Evolutionary conservation across 2,888 invertebrate species (phyloP).

Genomic region (Eupeodes luniger): DNA sequence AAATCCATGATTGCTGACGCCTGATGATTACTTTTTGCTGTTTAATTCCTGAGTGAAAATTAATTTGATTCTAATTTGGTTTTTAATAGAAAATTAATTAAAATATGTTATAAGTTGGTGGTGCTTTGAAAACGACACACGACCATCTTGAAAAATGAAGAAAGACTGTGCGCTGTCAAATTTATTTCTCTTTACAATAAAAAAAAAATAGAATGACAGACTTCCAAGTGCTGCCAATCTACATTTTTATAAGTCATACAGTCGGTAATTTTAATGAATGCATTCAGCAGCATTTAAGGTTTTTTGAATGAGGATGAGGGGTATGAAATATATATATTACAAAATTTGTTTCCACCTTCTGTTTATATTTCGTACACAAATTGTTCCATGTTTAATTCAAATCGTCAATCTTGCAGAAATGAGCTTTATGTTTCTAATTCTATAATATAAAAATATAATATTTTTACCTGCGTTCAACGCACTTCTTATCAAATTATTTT

Average conservation of each 20-base stretch:
- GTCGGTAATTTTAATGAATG: not conserved
- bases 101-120: slow-evolving; percentile 59
- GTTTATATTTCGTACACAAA: too few species aligned
- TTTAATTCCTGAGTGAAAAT: slow-evolving; percentile 1
- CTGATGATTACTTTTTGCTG: not conserved
- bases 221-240: slow-evolving; percentile 30
- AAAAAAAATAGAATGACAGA: slow-evolving; percentile 46
- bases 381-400: too few species aligned
- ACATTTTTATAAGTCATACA: not conserved
- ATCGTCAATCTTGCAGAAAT: too few species aligned
- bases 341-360: too few species aligned
- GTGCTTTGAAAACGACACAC: slow-evolving; percentile 54
- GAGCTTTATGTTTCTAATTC: too few species aligned
- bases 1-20: slow-evolving; percentile 85
- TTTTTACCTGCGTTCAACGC: too few species aligned
- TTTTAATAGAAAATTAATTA: slow-evolving; percentile 66
- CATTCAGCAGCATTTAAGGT: not conserved
- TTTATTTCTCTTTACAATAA: slow-evolving; percentile 11
- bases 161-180: slow-evolving; percentile 67
- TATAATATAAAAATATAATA: too few species aligned
- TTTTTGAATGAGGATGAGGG: too few species aligned
- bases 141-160: slow-evolving; percentile 66
- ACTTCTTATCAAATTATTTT: too few species aligned
- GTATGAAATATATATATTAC: not conserved
- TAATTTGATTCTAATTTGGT: slow-evolving; percentile 8